Evolutionary conservation across 2,797 vertebrate genomes (phyloP), one percentile per base, ranked within the genome.

Genomic region (Thalassophryne amazonica): DNA sequence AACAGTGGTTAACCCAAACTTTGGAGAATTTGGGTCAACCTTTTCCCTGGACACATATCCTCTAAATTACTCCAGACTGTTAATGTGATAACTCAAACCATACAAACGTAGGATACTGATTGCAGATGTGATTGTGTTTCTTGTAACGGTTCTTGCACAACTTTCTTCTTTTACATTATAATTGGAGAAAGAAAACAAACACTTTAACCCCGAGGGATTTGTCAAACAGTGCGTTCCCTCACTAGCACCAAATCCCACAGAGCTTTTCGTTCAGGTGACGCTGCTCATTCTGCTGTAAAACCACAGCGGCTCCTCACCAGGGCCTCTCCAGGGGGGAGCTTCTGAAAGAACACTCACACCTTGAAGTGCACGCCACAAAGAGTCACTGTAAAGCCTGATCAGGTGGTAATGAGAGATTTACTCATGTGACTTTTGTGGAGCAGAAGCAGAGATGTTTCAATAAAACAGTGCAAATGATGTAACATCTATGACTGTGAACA

Each of bases 291-390:
- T 15, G 11, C 61, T 39, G 50, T 78, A 11, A 77, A 80, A 69
- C n/a, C 54, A 62, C 49, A 27, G 3, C 20, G 13, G 19, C 61
- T 53, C 2, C 5, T 56, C 17, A 15, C 6, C 2, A 17, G 55
- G 33, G 58, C 61, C 60, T 53, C 69, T 37, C 60, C 52, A 3
- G 62, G 45, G 61, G n/a, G 63, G 58, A 40, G 56, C 63, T 29
- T 76, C 76, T 84, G 55, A 76, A 75, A 48, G 24, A 73, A 73
- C 14, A 11, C 55, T 61, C 69, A 63, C 30, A 52, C 67, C 6
- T 73, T 10, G 62, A 75, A 70, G 73, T 54, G 64, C 55, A 59
- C 62, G 65, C 50, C 18, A 27, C 42, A 47, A 39, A 37, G 37
- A 68, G 49, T 51, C 31, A 65, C 62, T 62, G 64, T 60, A 65